Evolutionary conservation across 2,797 vertebrate species (phyloP).

Genomic region (Anableps anableps): DNA sequence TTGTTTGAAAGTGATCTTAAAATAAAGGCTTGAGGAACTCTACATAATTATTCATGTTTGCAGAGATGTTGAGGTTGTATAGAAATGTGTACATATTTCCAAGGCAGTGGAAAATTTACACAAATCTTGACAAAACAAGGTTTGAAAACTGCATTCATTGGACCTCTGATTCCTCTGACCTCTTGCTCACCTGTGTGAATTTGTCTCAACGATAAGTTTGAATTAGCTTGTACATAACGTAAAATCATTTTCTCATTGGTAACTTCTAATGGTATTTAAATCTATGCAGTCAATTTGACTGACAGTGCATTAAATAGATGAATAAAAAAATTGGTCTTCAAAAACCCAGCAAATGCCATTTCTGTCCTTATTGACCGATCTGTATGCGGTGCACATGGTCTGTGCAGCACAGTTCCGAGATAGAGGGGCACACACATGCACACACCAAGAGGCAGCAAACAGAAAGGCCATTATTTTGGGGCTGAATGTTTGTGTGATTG

Average conservation of each 20-base stretch:
- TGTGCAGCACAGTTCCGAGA: conserved; percentile 57
- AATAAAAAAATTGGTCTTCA: conserved; percentile 28
- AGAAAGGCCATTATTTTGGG: conserved; percentile 78
- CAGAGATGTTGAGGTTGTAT: not conserved
- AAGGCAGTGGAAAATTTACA: not conserved
- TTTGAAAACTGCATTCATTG: not conserved
- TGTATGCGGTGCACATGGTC: conserved; percentile 68
- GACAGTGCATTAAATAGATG: conserved; percentile 33
- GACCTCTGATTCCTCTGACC: not conserved
- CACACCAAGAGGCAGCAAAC: conserved; percentile 57
- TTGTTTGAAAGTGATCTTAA: not conserved
- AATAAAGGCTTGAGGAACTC: not conserved
- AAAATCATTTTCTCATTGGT: conserved; percentile 4
- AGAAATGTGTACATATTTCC: not conserved
- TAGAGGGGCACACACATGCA: conserved; percentile 32
- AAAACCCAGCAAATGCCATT: conserved; percentile 33
- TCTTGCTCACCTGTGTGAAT: not conserved
- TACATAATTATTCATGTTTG: not conserved
- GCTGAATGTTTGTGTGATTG: conserved; percentile 77
- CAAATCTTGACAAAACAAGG: not conserved
- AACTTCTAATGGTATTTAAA: conserved; percentile 42
- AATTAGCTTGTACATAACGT: not conserved
- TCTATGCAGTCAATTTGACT: conserved; percentile 12
- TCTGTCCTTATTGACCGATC: conserved; percentile 55
- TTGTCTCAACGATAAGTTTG: not conserved